These are phyloP conservation scores for Siphlonurus alternatus DNA, from an alignment of 2,888 invertebrate genomes.

Conservation along the genomic window DNA sequence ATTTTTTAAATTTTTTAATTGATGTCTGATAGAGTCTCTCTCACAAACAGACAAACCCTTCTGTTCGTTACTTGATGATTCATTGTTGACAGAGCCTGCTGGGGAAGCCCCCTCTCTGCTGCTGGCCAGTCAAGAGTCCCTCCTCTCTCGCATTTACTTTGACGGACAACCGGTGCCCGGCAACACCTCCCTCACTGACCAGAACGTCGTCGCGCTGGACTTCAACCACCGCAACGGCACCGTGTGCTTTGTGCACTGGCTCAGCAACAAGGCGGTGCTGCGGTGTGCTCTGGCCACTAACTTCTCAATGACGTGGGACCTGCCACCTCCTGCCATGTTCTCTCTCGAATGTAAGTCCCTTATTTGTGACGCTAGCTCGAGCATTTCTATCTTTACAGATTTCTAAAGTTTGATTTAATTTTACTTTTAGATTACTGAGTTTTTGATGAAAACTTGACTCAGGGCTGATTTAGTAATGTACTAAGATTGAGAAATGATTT, in stretches of 20 bases:
- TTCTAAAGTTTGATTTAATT: no score
- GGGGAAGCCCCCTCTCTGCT: neutral
- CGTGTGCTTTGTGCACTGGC: slow-evolving; percentile 46
- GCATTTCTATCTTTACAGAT: slow-evolving; percentile 8
- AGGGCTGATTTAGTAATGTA: no score
- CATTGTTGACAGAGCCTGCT: neutral
- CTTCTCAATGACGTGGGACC: slow-evolving; percentile 37
- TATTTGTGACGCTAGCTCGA: neutral
- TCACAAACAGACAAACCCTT: no score
- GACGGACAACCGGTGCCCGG: neutral
- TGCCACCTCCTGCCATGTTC: slow-evolving; percentile 42
- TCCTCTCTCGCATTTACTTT: neutral
- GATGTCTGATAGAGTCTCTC: no score
- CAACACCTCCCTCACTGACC: slow-evolving; percentile 13
- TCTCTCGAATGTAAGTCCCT: slow-evolving; percentile 40
- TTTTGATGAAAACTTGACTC: no score
- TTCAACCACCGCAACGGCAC: slow-evolving; percentile 49
- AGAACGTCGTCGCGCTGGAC: slow-evolving; percentile 36
- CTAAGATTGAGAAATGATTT: no score
- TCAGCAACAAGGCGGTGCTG: slow-evolving; percentile 39
- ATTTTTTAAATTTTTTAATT: no score
- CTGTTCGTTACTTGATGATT: neutral
- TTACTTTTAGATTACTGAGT: no score
- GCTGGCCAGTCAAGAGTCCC: neutral
- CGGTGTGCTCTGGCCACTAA: slow-evolving; percentile 50